phyloP scores from a whole-genome alignment of 2,888 invertebrate species.

The Melanostoma scalare region DNA sequence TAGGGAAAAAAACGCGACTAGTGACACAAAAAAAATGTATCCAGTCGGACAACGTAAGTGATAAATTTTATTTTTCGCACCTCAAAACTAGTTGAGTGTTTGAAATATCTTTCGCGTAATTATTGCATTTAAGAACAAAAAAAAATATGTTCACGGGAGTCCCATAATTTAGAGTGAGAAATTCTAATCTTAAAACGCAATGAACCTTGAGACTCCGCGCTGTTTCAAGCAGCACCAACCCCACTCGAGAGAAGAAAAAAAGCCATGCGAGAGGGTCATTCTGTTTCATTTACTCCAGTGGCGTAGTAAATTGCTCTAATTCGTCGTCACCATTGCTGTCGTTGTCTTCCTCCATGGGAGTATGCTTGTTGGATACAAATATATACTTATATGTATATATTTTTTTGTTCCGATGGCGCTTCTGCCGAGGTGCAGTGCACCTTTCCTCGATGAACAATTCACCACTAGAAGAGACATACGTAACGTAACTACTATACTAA shows the following conservation, averaged over 20 bases:
- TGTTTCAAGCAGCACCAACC: slow-evolving; percentile 29
- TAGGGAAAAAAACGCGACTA: slow-evolving; percentile 74
- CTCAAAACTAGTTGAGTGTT: background rate
- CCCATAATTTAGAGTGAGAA: background rate
- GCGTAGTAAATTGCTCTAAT: slow-evolving; percentile 50
- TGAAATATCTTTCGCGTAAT: background rate
- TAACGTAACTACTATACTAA: background rate
- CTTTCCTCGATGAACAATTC: slow-evolving; percentile 14
- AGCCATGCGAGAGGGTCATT: slow-evolving; percentile 37
- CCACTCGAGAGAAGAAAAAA: slow-evolving; percentile 54
- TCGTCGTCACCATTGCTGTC: slow-evolving; percentile 41
- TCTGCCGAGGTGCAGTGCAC: slow-evolving; percentile 59
- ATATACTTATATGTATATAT: slow-evolving; percentile 1
- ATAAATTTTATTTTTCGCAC: slow-evolving; percentile 38
- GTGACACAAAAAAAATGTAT: slow-evolving; percentile 83
- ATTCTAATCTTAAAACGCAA: slow-evolving; percentile 49
- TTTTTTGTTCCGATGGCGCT: slow-evolving; percentile 44
- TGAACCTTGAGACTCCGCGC: slow-evolving; percentile 70
- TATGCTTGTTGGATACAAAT: slow-evolving; percentile 28
- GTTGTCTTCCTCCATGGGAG: slow-evolving; percentile 48
- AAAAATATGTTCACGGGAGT: slow-evolving; percentile 2
- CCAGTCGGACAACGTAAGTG: slow-evolving; percentile 88
- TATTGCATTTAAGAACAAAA: background rate
- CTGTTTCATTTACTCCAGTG: slow-evolving; percentile 59
- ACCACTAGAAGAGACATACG: slow-evolving; percentile 1